phyloP scores from a whole-genome alignment of 2,797 vertebrate genomes.

The Bufotes viridis region DNA sequence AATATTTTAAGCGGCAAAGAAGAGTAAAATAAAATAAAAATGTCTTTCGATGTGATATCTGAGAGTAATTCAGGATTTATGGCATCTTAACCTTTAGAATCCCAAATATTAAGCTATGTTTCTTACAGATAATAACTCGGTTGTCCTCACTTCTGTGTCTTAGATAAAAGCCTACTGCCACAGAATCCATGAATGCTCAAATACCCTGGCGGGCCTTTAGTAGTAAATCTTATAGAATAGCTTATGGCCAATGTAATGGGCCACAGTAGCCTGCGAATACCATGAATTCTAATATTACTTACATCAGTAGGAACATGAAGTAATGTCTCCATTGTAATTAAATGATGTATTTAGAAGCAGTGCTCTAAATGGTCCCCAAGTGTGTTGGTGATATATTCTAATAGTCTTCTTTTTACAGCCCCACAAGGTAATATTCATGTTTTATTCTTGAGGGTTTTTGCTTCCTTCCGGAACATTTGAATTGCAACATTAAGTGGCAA shows the following conservation, averaged over 20 bases:
- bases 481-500: conserved; percentile 92
- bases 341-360: conserved; percentile 94
- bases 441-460: conserved; percentile 91
- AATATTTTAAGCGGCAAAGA: conserved; percentile 85
- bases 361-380: conserved; percentile 96
- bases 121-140: conserved; percentile 85
- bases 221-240: conserved; percentile 94
- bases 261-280: conserved; percentile 95
- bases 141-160: conserved; percentile 85
- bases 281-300: conserved; percentile 99
- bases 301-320: conserved; percentile 99
- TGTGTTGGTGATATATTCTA: conserved; percentile 96
- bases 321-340: conserved; percentile 97
- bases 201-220: conserved; percentile 85
- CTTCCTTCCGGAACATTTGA: conserved; percentile 87
- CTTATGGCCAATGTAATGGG: conserved; percentile 94
- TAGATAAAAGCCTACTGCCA: conserved; percentile 86
- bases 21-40: conserved; percentile 87
- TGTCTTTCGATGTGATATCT: conserved; percentile 84
- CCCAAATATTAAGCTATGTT: conserved; percentile 86
- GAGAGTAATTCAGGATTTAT: conserved; percentile 84
- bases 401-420: conserved; percentile 92
- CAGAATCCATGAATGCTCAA: conserved; percentile 86
- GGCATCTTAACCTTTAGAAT: conserved; percentile 84
- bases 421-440: conserved; percentile 92